These are phyloP conservation scores for Escarpia spicata DNA, from an alignment of 2,888 invertebrate species.

Conservation along the genomic window DNA sequence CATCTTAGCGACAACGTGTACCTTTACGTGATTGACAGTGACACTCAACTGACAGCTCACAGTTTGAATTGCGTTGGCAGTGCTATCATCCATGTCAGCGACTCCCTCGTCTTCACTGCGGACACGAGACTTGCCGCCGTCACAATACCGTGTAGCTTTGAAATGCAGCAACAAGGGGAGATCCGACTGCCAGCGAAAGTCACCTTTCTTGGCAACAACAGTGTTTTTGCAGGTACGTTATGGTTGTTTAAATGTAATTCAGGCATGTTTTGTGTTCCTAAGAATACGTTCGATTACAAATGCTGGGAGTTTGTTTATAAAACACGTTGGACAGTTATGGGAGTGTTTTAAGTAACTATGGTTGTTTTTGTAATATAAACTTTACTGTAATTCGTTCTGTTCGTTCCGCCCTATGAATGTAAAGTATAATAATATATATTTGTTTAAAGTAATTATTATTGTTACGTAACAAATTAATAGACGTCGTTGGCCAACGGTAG, in stretches of 20 bases:
- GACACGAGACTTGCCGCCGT: slow-evolving; percentile 45
- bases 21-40: not conserved
- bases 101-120: slow-evolving; percentile 47
- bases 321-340: too few relatives aligned
- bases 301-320: not conserved
- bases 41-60: not conserved
- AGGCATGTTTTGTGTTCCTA: not conserved
- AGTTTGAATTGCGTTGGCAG: slow-evolving; percentile 38
- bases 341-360: too few relatives aligned
- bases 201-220: slow-evolving; percentile 44
- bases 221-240: slow-evolving; percentile 30
- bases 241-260: not conserved
- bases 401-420: too few relatives aligned
- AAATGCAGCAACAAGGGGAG: slow-evolving; percentile 46
- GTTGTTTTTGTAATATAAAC: too few relatives aligned
- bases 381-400: too few relatives aligned
- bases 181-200: slow-evolving; percentile 47
- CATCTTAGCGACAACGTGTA: slow-evolving; percentile 38
- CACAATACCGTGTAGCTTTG: slow-evolving; percentile 48
- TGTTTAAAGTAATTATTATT: too few relatives aligned
- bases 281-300: not conserved
- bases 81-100: slow-evolving; percentile 42
- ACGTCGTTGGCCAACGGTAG: too few relatives aligned
- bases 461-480: too few relatives aligned
- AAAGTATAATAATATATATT: too few relatives aligned